A percentile compares a stretch with the other conserved stretches of the same genome.
phyloP scores from a whole-genome alignment of 2,113 vertebrate species.

The Mionectes macconnelli region DNA sequence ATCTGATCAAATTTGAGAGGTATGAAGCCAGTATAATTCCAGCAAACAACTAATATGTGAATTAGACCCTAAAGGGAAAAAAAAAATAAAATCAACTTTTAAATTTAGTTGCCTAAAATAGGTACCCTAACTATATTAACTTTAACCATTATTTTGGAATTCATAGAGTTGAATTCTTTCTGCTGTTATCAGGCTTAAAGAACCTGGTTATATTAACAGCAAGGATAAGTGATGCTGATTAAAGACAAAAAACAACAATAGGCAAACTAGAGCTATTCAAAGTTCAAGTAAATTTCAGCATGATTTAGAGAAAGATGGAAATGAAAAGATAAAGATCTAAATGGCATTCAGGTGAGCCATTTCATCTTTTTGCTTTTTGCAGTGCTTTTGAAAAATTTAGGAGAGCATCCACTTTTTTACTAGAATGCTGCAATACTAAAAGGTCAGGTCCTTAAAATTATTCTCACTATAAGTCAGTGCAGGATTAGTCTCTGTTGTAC shows the following conservation, averaged over 20 bases:
- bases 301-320: neutral
- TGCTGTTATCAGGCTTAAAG: neutral
- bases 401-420: neutral
- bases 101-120: neutral
- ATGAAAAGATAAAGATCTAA: neutral
- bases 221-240: neutral
- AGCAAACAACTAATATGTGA: neutral
- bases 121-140: neutral
- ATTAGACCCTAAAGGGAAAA: neutral
- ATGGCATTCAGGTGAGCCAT: neutral
- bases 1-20: neutral
- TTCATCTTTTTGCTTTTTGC: neutral
- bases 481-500: neutral
- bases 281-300: neutral
- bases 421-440: neutral
- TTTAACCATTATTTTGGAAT: neutral
- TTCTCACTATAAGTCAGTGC: neutral
- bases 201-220: neutral
- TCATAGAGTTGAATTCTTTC: neutral
- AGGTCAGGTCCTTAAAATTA: conserved; percentile 1
- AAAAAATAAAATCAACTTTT: neutral
- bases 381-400: neutral
- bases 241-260: neutral
- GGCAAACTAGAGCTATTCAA: neutral
- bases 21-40: neutral